Evolutionary conservation across 2,797 vertebrate species (phyloP), one percentile per base, ranked within the genome.

Genomic region (Dipus sagitta): DNA sequence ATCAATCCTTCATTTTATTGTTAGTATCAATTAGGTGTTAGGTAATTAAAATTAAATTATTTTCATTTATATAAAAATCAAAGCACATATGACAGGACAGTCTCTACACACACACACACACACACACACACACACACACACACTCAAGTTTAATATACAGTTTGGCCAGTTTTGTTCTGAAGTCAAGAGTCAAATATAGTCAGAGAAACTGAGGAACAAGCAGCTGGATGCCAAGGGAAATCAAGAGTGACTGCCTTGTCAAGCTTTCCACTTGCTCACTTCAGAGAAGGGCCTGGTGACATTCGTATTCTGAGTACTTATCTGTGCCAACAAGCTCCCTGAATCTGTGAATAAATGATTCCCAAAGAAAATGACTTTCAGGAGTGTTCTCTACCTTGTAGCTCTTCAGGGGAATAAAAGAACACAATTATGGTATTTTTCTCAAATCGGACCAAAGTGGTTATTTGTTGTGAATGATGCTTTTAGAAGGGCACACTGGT

Each of bases 381-480:
- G 82, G 86, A 84, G 34, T 90, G 58, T 97, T 97, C 97, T 96
- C 92, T 94, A 91, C 95, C 94, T 86, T 91, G 28, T 94, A 82
- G 91, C 93, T 96, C 84, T 97, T 96, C 95, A 54, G 86, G 60
- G 60, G 83, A 97, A 97, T 78, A 96, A 95, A 94, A 92, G 42
- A 91, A 54, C 87, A 96, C 81, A 96, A 97, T 98, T 96, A 62
- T 83, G 64, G 80, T 96, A 96, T 76, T 93, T 96, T 94, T 97
- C 95, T 96, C 76, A 97, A 90, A 95, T 97, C n/a, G 64, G 94
- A 96, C 94, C 95, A 96, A 96, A 95, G 94, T 68, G 84, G 97
- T 98, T 97, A 97, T 97, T 96, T 97, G 95, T 96, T 42, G 83
- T 96, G 96, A 98, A 98, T 92, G 96, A 98, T 97, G 96, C 84